Base-by-base conservation (phyloP, 1,140 invertebrate genomes). In the Magallana gigas region DNA sequence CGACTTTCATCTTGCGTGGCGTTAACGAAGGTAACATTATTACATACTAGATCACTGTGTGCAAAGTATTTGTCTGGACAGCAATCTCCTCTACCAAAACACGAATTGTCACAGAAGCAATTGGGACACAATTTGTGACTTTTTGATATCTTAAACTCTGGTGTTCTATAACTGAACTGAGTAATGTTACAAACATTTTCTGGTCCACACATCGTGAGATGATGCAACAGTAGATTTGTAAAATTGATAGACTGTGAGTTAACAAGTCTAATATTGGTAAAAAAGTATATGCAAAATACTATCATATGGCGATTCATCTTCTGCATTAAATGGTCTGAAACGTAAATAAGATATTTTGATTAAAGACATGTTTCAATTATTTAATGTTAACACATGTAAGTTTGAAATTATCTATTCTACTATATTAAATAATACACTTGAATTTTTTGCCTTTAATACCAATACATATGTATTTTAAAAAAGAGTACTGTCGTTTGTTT, bases 1-100 rank as follows among this genome's bases (percentile, higher is more conserved):
- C 59, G 23, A 0, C 12, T 57, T 0, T 12, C 18, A 29, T 84
- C 71, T 23, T 1, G 58, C 1, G 16, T 16, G 0, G 82, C 60
- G 36, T 23, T 87, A 6, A 85, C 36, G 16, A 71, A 14, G n/a
- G 56, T 29, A 18, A 71, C 64, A 18, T 71, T 84, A 6, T 48
- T 56, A 84, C 88, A 88, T 14, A 56, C 62, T 58, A 76, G 29
- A 1, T 57, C 9, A 0, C 23, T 23, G 23, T 23, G 3, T 9
- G 29, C 23, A 36, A 88, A 76, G 57, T 57, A 81, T 36, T 85
- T 12, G 57, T 88, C 88, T 36, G 85, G 88, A 76, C 88, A 88
- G 59, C 88, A 88, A 57, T 88, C 29, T 58, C 36, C 56, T 58
- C 83, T 60, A 16, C 29, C 7, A 16, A 85, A 29, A 82, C 87